Evolutionary conservation across 2,888 invertebrate genomes (phyloP).

Genomic region (Bombylius discolor): DNA sequence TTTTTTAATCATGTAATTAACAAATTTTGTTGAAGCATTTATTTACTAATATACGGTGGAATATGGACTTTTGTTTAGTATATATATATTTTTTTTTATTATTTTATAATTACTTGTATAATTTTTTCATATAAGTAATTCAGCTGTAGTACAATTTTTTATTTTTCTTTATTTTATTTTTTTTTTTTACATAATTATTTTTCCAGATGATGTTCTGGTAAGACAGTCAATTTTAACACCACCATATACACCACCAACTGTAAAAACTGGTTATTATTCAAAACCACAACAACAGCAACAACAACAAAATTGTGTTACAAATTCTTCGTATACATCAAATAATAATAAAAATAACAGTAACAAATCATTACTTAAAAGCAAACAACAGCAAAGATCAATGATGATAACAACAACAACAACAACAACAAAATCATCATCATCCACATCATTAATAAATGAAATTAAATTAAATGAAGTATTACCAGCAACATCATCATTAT

Average conservation of each 20-base stretch:
- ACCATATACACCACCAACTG: conserved; percentile 4
- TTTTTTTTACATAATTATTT: not conserved
- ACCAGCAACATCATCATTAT: not conserved
- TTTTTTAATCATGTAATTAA: no score
- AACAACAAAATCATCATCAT: not conserved
- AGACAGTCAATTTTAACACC: conserved; percentile 6
- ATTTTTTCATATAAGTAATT: no score
- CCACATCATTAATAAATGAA: not conserved
- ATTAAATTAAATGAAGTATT: not conserved
- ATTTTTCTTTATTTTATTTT: no score
- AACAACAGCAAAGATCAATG: not conserved
- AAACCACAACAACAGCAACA: not conserved
- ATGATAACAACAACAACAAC: not conserved
- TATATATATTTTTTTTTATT: no score
- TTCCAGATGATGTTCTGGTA: conserved; percentile 2
- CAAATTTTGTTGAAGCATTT: no score
- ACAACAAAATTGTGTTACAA: not conserved
- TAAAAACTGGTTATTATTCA: not conserved
- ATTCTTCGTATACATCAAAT: not conserved
- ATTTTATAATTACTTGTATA: no score
- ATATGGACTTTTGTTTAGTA: no score
- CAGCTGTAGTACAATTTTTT: no score
- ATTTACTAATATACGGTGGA: no score
- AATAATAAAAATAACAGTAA: not conserved
- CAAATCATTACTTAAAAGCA: not conserved